Evolutionary conservation across 2,113 vertebrate genomes (phyloP), one percentile per base, ranked within the genome.

Genomic region (Tragulus kanchil): DNA sequence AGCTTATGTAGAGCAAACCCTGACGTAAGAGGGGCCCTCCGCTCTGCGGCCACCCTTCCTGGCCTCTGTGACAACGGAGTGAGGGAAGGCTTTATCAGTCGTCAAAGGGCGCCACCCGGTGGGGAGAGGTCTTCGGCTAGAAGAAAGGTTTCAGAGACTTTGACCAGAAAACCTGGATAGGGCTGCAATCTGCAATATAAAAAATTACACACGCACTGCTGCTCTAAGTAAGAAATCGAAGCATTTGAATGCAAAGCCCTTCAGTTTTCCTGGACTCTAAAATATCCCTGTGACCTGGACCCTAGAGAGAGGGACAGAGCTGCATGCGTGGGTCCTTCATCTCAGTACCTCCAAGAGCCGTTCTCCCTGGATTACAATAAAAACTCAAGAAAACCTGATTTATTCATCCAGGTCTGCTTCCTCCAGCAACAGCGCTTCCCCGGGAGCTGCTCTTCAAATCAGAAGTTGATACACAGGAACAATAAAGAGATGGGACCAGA

Each of bases 201-300:
- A 77, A 42, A 67, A 4, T 6, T 6, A 42, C 2, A 4, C 2
- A 4, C 11, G 13, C 36, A 4, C 26, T 8, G 6, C 28, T 23
- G 61, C 52, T 83, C 21, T 1, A 54, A 45, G 58, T 25, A 25
- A 65, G 65, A 83, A 54, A 83, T 54, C 3, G 3, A 42, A 89
- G 31, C 50, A 36, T 42, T 48, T 58, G n/a, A 50, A 12, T 3
- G 25, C n/a, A 52, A 19, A 61, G 69, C 26, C 10, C 50, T 42
- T 59, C 3, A 12, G 36, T 62, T 26, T 23, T 25, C 75, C 75
- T 31, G 17, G 28, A 54, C 17, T 36, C 11, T 83, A 28, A 36
- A 58, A 84, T 2, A 16, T 11, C 13, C 15, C 31, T 1, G n/a
- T 52, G 59, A 81, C 86, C 64, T 48, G 50, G 2, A 26, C 56